phyloP scores from a whole-genome alignment of 1,140 invertebrate species.

The Scaptodrosophila lebanonensis region DNA sequence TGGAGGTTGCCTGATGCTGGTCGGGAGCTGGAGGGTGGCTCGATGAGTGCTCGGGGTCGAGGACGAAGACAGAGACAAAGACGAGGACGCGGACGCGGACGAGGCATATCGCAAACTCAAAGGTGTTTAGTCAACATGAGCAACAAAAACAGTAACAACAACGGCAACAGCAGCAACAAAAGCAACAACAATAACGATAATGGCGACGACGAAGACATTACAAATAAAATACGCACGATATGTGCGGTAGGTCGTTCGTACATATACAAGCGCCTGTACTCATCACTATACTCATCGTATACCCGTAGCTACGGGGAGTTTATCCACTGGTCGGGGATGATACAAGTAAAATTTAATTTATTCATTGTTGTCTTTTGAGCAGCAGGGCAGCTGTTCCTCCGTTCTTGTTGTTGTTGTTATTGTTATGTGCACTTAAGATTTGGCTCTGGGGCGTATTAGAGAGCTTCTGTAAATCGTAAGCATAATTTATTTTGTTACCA shows the following conservation, averaged over 20 bases:
- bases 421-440: conserved; percentile 65
- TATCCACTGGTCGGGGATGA: too few relatives aligned
- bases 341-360: conserved; percentile 70
- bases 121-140: conserved; percentile 73
- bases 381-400: conserved; percentile 29
- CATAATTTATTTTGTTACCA: conserved; percentile 73
- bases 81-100: conserved; percentile 47
- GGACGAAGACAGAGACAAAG: conserved; percentile 3
- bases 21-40: background rate
- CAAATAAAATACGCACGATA: conserved; percentile 38
- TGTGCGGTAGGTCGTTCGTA: conserved; percentile 65
- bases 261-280: too few relatives aligned
- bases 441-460: conserved; percentile 68
- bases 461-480: conserved; percentile 71
- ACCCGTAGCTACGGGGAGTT: too few relatives aligned
- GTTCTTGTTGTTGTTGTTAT: conserved; percentile 25
- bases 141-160: conserved; percentile 33
- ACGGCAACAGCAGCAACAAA: conserved; percentile 22
- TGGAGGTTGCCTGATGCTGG: background rate
- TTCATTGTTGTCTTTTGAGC: conserved; percentile 67
- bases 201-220: conserved; percentile 7
- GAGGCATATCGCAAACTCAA: conserved; percentile 55
- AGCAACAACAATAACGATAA: conserved; percentile 16
- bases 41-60: background rate
- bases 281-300: too few relatives aligned